phyloP scores from a whole-genome alignment of 2,888 invertebrate species.

The Heliconius erato region DNA sequence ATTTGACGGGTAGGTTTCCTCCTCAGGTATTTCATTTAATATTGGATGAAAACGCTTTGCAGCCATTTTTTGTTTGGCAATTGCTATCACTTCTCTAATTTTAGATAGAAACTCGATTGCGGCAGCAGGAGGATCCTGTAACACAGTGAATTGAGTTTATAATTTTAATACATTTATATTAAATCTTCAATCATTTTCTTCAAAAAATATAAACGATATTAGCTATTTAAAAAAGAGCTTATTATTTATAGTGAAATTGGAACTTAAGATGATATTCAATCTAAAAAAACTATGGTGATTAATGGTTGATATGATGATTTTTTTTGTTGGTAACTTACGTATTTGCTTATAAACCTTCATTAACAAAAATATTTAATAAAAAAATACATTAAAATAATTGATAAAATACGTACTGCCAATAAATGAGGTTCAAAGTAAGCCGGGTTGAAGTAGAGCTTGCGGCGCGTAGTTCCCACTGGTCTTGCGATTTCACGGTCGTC shows the following conservation, averaged over 20 bases:
- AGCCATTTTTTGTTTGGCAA: conserved; percentile 95
- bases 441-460: conserved; percentile 95
- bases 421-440: conserved; percentile 96
- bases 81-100: conserved; percentile 95
- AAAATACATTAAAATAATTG: not conserved
- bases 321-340: no score
- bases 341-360: no score
- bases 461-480: conserved; percentile 89
- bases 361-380: no score
- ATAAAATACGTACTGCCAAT: conserved; percentile 87
- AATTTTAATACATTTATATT: not conserved
- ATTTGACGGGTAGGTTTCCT: conserved; percentile 85
- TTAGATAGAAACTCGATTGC: conserved; percentile 95
- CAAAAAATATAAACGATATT: not conserved
- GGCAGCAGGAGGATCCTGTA: conserved; percentile 95
- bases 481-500: conserved; percentile 89
- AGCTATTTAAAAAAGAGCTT: no score
- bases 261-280: no score
- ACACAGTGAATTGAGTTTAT: conserved; percentile 47
- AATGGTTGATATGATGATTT: no score
- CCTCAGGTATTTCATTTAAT: conserved; percentile 93
- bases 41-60: conserved; percentile 92
- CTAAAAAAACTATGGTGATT: no score
- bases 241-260: no score
- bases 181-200: not conserved